Evolutionary conservation across 2,888 invertebrate species (phyloP), one percentile per base, ranked within the genome.

Genomic region (Leptopterna dolabrata): DNA sequence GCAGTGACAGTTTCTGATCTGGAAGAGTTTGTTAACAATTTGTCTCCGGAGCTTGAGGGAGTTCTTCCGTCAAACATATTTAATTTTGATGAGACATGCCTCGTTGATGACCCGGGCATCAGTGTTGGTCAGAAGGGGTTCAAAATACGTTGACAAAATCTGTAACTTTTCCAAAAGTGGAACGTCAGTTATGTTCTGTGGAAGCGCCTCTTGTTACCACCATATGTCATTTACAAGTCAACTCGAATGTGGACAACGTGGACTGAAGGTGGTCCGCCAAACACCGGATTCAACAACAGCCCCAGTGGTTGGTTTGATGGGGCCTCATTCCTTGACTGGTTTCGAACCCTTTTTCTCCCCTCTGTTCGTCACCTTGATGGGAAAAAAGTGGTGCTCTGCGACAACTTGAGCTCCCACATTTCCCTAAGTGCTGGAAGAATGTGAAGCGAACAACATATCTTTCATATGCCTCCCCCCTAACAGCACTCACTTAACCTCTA

Each of bases 221-320:
- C 90, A 36, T 92, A 92, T 89, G 91, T 92, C 13, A 91, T 92
- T 0, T 92, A 92, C 89, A 93, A 92, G 90, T 90, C 92, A 2
- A 89, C 90, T 86, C 86, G 91, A 87, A 70, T 92, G 29, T 92
- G 91, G 90, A 88, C 90, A 76, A 90, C 91, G 14, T 93, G 92
- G 92, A 91, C 90, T 9, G 89, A 89, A 89, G 91, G 91, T 81
- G 92, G 92, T 16, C 92, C 92, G 16, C 24, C 85, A 85, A 89
- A 90, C 76, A 71, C 90, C 87, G 80, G 91, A n/a, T 93, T 92
- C 89, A 92, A 92, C 89, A 45, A 91, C 1, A 91, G 91, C 1
- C 87, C 87, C 78, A 91, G 90, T 73, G 92, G 92, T 4, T 92
- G 92, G 92, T 91, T 92, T 87, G 91, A 92, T 88, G 83, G 88